These are phyloP conservation scores for Odontesthes bonariensis DNA, from an alignment of 2,113 vertebrate species.

Conservation along the genomic window DNA sequence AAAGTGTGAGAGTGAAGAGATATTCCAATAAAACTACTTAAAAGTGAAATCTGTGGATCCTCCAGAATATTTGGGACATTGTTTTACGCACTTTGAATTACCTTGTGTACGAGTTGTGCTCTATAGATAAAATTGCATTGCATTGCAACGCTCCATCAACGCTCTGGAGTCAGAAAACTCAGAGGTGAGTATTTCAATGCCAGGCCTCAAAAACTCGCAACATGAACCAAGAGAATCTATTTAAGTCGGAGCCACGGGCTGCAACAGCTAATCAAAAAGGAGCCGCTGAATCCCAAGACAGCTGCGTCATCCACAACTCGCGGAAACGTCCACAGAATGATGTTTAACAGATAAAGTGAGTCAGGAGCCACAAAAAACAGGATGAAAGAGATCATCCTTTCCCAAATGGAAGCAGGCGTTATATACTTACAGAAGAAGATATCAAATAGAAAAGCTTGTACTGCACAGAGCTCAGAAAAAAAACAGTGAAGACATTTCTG, in stretches of 20 bases:
- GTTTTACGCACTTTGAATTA: slow-evolving; percentile 9
- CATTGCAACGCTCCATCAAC: no score
- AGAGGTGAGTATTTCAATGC: slow-evolving; percentile 4
- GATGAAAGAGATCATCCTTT: not conserved
- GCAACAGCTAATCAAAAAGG: not conserved
- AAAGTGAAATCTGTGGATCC: not conserved
- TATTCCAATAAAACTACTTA: not conserved
- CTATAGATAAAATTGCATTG: no score
- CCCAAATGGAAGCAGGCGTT: not conserved
- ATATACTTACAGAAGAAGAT: no score
- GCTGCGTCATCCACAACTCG: slow-evolving; percentile 7
- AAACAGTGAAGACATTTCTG: not conserved
- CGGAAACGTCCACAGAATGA: slow-evolving; percentile 22
- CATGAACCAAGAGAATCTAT: slow-evolving; percentile 24
- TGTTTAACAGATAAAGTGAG: not conserved
- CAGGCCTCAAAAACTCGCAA: slow-evolving; percentile 15
- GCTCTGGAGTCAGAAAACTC: slow-evolving; percentile 10
- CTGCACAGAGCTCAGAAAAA: not conserved
- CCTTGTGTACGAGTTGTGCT: no score
- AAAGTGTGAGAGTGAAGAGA: not conserved
- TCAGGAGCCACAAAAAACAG: not conserved
- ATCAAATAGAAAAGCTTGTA: not conserved
- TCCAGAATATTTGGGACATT: slow-evolving; percentile 1
- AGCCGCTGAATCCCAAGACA: slow-evolving; percentile 8
- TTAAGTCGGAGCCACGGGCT: not conserved